These are phyloP conservation scores for Argyrosomus japonicus DNA, from an alignment of 2,113 vertebrate genomes.

Conservation along the genomic window DNA sequence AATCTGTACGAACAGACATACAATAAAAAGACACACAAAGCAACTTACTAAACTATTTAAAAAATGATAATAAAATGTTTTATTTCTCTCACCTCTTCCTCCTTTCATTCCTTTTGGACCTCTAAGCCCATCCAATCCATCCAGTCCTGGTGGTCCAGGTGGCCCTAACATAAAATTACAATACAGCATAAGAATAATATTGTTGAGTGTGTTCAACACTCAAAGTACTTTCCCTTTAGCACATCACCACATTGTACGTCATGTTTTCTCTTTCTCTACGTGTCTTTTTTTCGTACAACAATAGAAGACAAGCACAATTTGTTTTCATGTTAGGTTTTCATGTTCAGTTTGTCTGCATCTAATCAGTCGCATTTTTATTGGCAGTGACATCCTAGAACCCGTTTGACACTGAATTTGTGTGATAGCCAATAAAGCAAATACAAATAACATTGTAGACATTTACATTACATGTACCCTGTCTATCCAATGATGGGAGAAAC, in stretches of 20 bases:
- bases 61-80: not conserved
- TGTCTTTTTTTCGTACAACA: not conserved
- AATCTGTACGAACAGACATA: not conserved
- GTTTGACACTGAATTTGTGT: not conserved
- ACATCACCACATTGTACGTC: not conserved
- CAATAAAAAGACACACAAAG: not conserved
- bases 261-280: not conserved
- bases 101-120: constrained; percentile 74
- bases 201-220: not conserved
- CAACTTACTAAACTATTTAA: not conserved
- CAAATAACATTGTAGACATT: not conserved
- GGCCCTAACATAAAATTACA: constrained; percentile 51
- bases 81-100: constrained; percentile 50
- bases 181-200: not conserved
- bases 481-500: not conserved
- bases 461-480: not conserved
- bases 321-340: not conserved
- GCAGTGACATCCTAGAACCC: not conserved
- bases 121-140: constrained; percentile 75
- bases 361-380: not conserved
- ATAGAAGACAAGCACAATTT: not conserved
- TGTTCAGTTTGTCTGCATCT: not conserved
- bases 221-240: not conserved
- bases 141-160: constrained; percentile 64
- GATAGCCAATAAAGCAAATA: not conserved